A percentile compares a stretch with the other conserved stretches of the same genome.
Conservation (phyloP, 1,140 invertebrate genomes). For the Drosophila malerkotliana region DNA sequence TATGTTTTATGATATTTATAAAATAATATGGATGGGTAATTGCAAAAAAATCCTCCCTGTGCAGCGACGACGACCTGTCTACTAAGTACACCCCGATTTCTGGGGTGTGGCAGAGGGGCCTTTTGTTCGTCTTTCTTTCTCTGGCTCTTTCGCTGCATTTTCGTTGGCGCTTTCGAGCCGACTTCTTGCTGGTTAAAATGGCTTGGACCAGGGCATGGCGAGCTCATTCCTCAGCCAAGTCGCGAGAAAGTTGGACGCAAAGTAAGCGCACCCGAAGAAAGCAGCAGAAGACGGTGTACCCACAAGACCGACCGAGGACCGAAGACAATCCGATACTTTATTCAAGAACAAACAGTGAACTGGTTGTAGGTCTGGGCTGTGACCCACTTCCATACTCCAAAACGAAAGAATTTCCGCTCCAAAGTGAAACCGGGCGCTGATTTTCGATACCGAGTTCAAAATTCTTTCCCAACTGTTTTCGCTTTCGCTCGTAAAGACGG, state of each 20-base stretch:
- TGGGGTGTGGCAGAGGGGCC: slow-evolving; percentile 47
- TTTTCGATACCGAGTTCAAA: slow-evolving; percentile 20
- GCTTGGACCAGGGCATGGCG: slow-evolving; percentile 67
- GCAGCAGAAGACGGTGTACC: slow-evolving; percentile 26
- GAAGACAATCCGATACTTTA: slow-evolving; percentile 56
- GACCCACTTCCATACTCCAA: slow-evolving; percentile 55
- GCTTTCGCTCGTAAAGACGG: slow-evolving; percentile 56
- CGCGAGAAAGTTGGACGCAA: slow-evolving; percentile 82
- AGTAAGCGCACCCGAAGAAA: slow-evolving; percentile 64
- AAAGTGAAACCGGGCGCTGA: slow-evolving; percentile 41
- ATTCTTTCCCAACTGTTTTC: slow-evolving; percentile 62
- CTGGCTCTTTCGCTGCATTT: slow-evolving; percentile 47
- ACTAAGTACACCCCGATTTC: slow-evolving; percentile 11
- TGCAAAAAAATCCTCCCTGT: not conserved
- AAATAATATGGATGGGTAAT: not conserved
- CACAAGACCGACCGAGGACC: slow-evolving; percentile 14
- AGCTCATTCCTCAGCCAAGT: slow-evolving; percentile 78
- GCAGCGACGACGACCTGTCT: slow-evolving; percentile 31
- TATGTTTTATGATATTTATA: not conserved
- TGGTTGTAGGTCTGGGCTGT: slow-evolving; percentile 51
- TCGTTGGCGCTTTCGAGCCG: slow-evolving; percentile 46
- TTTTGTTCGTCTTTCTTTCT: slow-evolving; percentile 47
- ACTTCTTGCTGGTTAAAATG: slow-evolving; percentile 80
- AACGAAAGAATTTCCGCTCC: slow-evolving; percentile 60
- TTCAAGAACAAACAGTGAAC: slow-evolving; percentile 65